Percentiles rank a stretch among this genome's conserved stretches.
Conservation (phyloP, 2,888 invertebrate species). For the Asteroscopus sphinx region DNA sequence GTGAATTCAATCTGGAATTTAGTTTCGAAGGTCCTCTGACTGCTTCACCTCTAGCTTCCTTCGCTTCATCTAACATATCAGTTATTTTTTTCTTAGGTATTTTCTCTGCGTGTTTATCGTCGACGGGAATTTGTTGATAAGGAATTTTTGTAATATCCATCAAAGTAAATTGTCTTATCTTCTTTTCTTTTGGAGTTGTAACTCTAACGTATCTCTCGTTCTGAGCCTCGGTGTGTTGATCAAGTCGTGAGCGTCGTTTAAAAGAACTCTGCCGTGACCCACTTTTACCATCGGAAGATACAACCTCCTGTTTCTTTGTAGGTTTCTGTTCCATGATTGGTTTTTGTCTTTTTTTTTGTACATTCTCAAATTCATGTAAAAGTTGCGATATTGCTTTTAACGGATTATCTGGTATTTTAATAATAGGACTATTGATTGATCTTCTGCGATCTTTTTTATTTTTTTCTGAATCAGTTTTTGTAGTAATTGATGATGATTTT, state of each 20-base stretch:
- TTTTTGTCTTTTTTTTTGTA: conserved; percentile 74
- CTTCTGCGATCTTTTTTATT: conserved; percentile 65
- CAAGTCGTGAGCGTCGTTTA: conserved; percentile 66
- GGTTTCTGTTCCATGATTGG: conserved; percentile 60
- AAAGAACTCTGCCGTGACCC: conserved; percentile 54
- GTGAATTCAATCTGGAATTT: conserved; percentile 73
- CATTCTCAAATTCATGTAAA: conserved; percentile 78
- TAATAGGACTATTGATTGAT: conserved; percentile 44
- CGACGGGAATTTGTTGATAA: conserved; percentile 47
- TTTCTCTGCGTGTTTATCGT: conserved; percentile 64
- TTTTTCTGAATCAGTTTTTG: conserved; percentile 64
- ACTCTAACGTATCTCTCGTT: conserved; percentile 43
- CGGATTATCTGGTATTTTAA: conserved; percentile 72
- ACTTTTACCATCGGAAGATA: conserved; percentile 58
- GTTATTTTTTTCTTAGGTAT: conserved; percentile 67
- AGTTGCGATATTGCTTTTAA: conserved; percentile 82
- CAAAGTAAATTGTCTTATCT: conserved; percentile 38
- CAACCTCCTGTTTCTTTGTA: conserved; percentile 64
- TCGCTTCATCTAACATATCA: conserved; percentile 81
- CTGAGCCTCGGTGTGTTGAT: conserved; percentile 61
- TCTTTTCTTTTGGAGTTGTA: conserved; percentile 52
- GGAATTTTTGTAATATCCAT: conserved; percentile 53
- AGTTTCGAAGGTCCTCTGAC: conserved; percentile 79
- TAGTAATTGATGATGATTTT: conserved; percentile 64
- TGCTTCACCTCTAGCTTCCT: conserved; percentile 85